Conservation (phyloP, 2,797 vertebrate genomes). For the Macropus fuliginosus region DNA sequence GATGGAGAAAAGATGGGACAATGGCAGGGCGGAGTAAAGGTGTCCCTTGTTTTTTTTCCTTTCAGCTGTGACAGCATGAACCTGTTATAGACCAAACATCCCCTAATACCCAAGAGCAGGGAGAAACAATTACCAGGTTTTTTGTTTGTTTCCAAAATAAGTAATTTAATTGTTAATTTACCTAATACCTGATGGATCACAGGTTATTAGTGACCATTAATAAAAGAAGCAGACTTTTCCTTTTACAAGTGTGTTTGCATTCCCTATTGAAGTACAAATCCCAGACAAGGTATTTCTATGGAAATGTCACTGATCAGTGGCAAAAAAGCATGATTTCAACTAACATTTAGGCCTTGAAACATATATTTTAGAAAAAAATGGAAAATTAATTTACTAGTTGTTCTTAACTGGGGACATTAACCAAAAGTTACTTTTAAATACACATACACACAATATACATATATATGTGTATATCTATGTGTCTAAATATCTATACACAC, state of each 20-base stretch:
- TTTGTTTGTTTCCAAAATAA: background rate
- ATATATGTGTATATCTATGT: too few species aligned
- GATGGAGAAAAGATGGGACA: background rate
- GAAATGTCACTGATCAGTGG: background rate
- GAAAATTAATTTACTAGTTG: background rate
- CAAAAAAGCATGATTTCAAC: background rate
- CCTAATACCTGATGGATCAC: slow-evolving; percentile 19
- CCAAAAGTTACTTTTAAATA: background rate
- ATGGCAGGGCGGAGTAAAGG: background rate
- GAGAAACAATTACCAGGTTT: background rate
- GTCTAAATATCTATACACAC: background rate
- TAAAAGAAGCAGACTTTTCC: background rate
- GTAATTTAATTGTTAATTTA: background rate
- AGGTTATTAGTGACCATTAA: background rate
- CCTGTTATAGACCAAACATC: background rate
- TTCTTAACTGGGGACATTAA: background rate
- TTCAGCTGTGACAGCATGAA: background rate
- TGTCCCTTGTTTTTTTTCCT: background rate
- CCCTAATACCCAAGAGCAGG: background rate
- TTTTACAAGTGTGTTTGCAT: background rate
- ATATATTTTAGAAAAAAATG: background rate
- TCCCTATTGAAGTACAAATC: background rate
- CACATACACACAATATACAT: background rate
- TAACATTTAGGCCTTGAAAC: background rate
- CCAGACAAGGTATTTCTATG: background rate